Percentiles rank a stretch among this genome's conserved stretches.
These are phyloP conservation scores for Salticus scenicus DNA, from an alignment of 2,888 invertebrate species.

Conservation along the genomic window DNA sequence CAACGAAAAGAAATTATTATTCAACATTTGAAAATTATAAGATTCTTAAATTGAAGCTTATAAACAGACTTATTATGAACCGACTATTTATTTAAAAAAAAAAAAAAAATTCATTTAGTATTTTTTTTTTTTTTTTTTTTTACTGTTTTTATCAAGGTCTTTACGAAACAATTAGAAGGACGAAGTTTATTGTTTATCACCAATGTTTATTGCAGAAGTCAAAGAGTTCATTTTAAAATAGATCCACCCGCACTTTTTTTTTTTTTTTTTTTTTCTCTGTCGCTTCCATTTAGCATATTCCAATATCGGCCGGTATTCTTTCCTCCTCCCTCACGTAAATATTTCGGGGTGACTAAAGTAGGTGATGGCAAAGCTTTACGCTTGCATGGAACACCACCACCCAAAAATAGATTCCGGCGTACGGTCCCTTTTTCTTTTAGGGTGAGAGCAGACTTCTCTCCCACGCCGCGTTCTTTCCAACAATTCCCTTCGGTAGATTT, in stretches of 20 bases:
- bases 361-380: slow-evolving; percentile 20
- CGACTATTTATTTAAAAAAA: too few relatives aligned
- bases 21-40: too few relatives aligned
- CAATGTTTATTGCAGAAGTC: neutral
- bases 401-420: slow-evolving; percentile 33
- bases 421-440: slow-evolving; percentile 30
- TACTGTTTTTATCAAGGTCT: too few relatives aligned
- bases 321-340: slow-evolving; percentile 29
- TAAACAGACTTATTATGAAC: too few relatives aligned
- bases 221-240: neutral
- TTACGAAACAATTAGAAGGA: too few relatives aligned
- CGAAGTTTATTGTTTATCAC: neutral
- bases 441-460: slow-evolving; percentile 21
- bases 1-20: too few relatives aligned
- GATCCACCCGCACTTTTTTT: neutral
- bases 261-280: neutral
- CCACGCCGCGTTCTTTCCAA: slow-evolving; percentile 23
- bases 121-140: too few relatives aligned
- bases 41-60: too few relatives aligned
- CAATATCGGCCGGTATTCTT: slow-evolving; percentile 14
- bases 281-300: slow-evolving; percentile 20
- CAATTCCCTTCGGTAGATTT: slow-evolving; percentile 31
- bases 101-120: too few relatives aligned
- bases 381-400: slow-evolving; percentile 29
- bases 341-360: slow-evolving; percentile 41